Conservation (phyloP, 1,140 invertebrate species). For the Batillaria attramentaria region DNA sequence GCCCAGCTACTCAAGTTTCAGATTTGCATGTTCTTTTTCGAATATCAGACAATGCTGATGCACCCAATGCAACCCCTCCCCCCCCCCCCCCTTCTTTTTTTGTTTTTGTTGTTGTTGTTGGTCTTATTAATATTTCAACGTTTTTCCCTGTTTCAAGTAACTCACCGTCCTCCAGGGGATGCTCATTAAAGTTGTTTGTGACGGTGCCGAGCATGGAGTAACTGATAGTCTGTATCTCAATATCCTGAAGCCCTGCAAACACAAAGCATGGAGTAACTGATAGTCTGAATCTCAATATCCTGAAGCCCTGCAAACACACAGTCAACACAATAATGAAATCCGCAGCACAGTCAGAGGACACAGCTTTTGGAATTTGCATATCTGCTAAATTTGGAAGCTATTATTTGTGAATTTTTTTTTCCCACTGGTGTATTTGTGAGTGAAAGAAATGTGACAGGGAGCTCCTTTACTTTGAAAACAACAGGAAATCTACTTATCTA, state of each 20-base stretch:
- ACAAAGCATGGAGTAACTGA: constrained; percentile 70
- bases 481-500: neutral
- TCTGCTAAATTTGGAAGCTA: too few relatives aligned
- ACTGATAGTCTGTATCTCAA: constrained; percentile 45
- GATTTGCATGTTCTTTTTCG: too few relatives aligned
- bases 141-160: constrained; percentile 2
- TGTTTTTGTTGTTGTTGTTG: neutral
- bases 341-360: neutral
- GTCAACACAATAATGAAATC: neutral
- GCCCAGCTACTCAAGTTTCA: neutral
- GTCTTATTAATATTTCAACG: neutral
- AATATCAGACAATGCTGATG: too few relatives aligned
- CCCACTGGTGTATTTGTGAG: neutral
- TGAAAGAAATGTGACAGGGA: neutral
- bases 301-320: constrained; percentile 12
- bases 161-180: constrained; percentile 29
- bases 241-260: too few relatives aligned
- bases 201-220: constrained; percentile 71
- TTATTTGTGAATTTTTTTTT: too few relatives aligned
- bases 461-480: neutral
- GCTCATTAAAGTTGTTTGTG: constrained; percentile 66
- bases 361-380: neutral
- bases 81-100: too few relatives aligned
- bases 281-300: constrained; percentile 37
- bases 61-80: too few relatives aligned